These are phyloP conservation scores for human (Homo sapiens) DNA, from an alignment of 2,113 vertebrate species.

Conservation along the genomic window GRCh38 chr16:23043001-23043500, in stretches of 20 bases:
- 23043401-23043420: background rate
- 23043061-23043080: no score
- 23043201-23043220: no score
- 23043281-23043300: background rate
- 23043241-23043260: no score
- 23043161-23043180: no score
- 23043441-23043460: background rate
- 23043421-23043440: background rate
- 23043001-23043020: background rate
- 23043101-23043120: no score
- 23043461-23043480: background rate
- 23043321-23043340: background rate
- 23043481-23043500: background rate
- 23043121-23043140: no score
- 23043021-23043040: background rate
- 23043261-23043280: background rate
- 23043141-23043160: no score
- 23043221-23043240: no score
- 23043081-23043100: no score
- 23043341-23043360: background rate
- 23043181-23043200: no score
- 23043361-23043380: background rate
- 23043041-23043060: background rate
- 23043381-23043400: background rate
- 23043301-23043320: background rate